Evolutionary conservation across 2,113 vertebrate genomes (phyloP), one percentile per base, ranked within the genome.

Genomic region (Eublepharis macularius): DNA sequence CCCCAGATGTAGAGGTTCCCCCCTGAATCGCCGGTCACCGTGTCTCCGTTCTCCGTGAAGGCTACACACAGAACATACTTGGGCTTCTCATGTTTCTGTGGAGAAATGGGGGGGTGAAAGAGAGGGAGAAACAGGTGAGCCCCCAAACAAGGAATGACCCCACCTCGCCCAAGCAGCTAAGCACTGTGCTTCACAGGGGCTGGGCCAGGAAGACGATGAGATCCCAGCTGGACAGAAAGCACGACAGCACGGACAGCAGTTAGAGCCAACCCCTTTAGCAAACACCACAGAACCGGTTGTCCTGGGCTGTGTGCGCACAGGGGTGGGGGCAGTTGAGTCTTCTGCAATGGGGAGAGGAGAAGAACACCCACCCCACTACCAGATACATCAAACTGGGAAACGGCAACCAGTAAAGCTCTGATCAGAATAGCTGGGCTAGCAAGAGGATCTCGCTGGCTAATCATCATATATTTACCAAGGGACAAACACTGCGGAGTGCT

Each of bases 1-100:
- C 97, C 97, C 98, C 98, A 98, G 90, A 98, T 84, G 81, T 97
- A 98, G 91, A 98, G 95, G 92, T 98, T 98, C 36, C 98, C 98
- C 36, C 97, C 96, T 29, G 98, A 98, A 92, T 98, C 98, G 87
- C 98, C 98, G 0, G 98, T 98, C 91, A 98, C 97, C 89, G 97
- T 97, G 29, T 98, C 98, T 32, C 98, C 98, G 0, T 97, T 98
- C 93, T 98, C 97, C 74, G 98, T 94, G 77, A 98, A 98, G 4
- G 97, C 96, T 80, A 98, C 94, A 36, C 98, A 98, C 65, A 98
- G 89, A 82, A 98, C 95, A 0, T 98, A 98, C 93, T 98, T 98
- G 6, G 98, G 98, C 88, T 98, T 98, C 91, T 98, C 98, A 0
- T 98, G 96, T 97, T 98, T 98, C 98, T 98, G 88, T n/a, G 32